Conservation (phyloP, 2,888 invertebrate species). For the Acronicta aceris region DNA sequence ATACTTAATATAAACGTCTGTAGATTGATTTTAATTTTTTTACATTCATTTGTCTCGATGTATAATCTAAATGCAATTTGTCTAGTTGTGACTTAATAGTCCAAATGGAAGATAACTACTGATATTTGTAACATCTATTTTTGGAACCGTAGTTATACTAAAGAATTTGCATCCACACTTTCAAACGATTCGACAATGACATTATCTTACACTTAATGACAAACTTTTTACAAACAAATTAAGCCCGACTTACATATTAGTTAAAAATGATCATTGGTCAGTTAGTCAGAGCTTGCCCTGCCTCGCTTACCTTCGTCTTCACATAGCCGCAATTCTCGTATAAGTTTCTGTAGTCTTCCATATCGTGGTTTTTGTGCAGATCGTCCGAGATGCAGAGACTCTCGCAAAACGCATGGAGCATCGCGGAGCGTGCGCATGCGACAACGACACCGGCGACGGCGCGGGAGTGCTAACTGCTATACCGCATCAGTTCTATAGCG, state of each 20-base stretch:
- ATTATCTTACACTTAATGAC: no score
- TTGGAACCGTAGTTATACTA: not conserved
- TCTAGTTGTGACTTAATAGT: not conserved
- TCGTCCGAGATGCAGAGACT: constrained; percentile 98
- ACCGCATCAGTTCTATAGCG: constrained; percentile 97
- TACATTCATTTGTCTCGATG: not conserved
- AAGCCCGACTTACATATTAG: no score
- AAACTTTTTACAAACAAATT: no score
- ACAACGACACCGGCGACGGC: constrained; percentile 99
- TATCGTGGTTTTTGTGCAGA: constrained; percentile 85
- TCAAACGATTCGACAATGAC: not conserved
- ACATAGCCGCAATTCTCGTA: no score
- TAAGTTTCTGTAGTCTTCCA: constrained; percentile 1
- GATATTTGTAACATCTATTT: not conserved
- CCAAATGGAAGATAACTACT: constrained; percentile 6
- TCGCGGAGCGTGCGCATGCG: constrained; percentile 99
- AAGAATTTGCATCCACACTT: not conserved
- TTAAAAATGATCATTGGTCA: no score
- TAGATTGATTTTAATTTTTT: not conserved
- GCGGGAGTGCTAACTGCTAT: constrained; percentile 99
- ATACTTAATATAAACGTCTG: constrained; percentile 1
- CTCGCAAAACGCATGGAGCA: constrained; percentile 99
- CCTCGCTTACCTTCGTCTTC: no score
- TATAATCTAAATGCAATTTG: constrained; percentile 16
- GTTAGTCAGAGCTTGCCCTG: no score